Evolutionary conservation across 1,140 invertebrate species (phyloP), one percentile per base, ranked within the genome.

Genomic region (Phenacoccus solenopsis): DNA sequence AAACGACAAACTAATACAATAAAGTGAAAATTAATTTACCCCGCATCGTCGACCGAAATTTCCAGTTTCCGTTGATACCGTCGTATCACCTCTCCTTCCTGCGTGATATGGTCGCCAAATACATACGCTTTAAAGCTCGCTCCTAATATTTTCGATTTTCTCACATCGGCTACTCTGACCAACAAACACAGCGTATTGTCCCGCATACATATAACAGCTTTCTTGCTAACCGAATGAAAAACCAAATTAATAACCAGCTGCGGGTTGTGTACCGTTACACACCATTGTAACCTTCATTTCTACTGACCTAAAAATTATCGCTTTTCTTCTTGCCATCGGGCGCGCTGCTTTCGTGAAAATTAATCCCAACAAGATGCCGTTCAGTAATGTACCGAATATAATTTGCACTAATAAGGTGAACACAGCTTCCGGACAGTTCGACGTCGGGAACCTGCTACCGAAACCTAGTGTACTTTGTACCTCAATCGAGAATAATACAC

Each of bases 81-180:
- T 0, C 86, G 86, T 68, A 96, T 80, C 28, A 88, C 76, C 78
- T 96, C 93, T 3, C 93, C 93, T 81, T 96, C 93, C 75, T 89
- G 87, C 0, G 96, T 98, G 20, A 88, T 88, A 72, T 88, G 87
- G 20, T 90, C 87, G 70, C 89, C 84, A 61, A 99, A 95, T 68
- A 99, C 79, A 78, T 97, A 91, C 0, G 95, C 94, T 64, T 92
- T 79, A 2, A 98, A 88, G 72, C 87, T 89, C 0, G 93, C 93
- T 20, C 94, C 93, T 57, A 98, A 96, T 67, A 99, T 94, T 78
- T 98, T 96, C 12, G 93, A 96, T 79, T 97, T 98, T 67, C 96
- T 83, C 91, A 99, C 96, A 79, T 99, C 96, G 3, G 96, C 97
- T 1, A 99, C 94, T 7, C 97, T 83, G 80, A 98, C 98, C 88